Percentiles rank a stretch among this genome's conserved stretches.
Conservation (phyloP, 2,113 vertebrate genomes). For the Mionectes macconnelli region DNA sequence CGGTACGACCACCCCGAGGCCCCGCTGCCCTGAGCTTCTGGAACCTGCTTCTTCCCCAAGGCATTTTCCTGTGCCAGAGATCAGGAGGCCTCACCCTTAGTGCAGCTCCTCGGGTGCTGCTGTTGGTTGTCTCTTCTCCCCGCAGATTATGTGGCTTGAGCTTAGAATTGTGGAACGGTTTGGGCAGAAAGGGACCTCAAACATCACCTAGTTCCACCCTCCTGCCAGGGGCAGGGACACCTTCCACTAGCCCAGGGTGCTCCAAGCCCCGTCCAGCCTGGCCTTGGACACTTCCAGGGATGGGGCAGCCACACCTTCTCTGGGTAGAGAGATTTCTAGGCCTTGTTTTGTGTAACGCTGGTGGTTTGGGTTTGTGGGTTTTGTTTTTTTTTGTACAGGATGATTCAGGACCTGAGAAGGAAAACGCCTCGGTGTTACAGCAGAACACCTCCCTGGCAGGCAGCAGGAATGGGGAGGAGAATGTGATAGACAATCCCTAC, state of each 20-base stretch:
- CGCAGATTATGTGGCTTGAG: not conserved
- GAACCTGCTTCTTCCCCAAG: not conserved
- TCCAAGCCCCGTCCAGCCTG: not conserved
- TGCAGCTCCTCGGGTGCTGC: not conserved
- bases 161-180: not conserved
- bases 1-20: slow-evolving; percentile 63
- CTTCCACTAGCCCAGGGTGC: not conserved
- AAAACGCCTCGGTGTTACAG: slow-evolving; percentile 87
- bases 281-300: not conserved
- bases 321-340: not conserved
- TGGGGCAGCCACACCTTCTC: not conserved
- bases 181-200: not conserved
- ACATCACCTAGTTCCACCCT: not conserved
- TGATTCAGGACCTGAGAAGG: slow-evolving; percentile 89
- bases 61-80: not conserved
- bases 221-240: not conserved
- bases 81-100: not conserved
- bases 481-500: slow-evolving; percentile 94
- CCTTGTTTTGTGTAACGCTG: not conserved
- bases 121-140: not conserved
- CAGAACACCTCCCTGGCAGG: slow-evolving; percentile 80
- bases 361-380: not conserved
- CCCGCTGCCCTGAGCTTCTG: too few species aligned
- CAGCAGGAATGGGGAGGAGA: slow-evolving; percentile 86
- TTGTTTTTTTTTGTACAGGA: slow-evolving; percentile 74